Conservation (phyloP, 2,797 vertebrate genomes). For the Loriculus beryllinus region DNA sequence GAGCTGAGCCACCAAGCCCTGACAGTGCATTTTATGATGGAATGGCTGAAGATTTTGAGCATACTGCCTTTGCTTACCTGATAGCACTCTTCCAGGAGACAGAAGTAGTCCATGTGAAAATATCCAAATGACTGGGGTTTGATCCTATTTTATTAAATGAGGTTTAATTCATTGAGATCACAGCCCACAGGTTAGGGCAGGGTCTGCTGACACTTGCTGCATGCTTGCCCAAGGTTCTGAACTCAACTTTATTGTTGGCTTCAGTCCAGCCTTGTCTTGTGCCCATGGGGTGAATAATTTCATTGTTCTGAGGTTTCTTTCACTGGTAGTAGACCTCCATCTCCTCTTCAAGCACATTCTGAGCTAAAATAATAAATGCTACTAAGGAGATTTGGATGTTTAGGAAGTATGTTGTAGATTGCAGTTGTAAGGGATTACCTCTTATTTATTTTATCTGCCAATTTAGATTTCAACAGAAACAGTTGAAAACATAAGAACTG, state of each 20-base stretch:
- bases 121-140: neutral
- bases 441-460: neutral
- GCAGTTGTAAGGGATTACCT: neutral
- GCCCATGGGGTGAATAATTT: neutral
- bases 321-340: neutral
- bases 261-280: neutral
- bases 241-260: neutral
- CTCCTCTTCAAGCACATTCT: neutral
- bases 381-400: neutral
- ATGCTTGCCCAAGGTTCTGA: neutral
- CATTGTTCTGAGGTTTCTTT: neutral
- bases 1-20: neutral
- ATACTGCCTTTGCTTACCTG: neutral
- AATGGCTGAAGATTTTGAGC: neutral
- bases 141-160: neutral
- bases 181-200: neutral
- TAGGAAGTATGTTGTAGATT: neutral
- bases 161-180: neutral
- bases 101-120: neutral
- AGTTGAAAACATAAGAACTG: constrained; percentile 75
- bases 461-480: constrained; percentile 74
- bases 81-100: neutral
- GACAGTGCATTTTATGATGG: neutral
- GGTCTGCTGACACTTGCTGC: neutral
- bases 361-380: neutral